Conservation (phyloP, 2,888 invertebrate species). For the Drosophila imparisetae region DNA sequence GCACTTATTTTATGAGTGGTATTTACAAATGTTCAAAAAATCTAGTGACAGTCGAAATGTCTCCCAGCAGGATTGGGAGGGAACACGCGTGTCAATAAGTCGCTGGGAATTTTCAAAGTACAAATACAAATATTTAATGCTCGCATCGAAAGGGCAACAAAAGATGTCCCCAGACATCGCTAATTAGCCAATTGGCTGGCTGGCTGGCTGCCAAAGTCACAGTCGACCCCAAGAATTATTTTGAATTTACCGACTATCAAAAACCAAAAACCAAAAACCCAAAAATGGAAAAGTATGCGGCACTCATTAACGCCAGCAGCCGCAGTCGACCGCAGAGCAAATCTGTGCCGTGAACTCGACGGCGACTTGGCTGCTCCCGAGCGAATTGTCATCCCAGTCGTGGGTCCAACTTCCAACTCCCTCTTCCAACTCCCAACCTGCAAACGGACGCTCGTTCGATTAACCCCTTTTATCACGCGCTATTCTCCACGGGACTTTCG, state of each 20-base stretch:
- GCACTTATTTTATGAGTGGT: not conserved
- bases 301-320: slow-evolving; percentile 52
- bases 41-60: slow-evolving; percentile 46
- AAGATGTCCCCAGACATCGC: slow-evolving; percentile 72
- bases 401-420: slow-evolving; percentile 21
- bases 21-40: not conserved
- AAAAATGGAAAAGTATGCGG: slow-evolving; percentile 13
- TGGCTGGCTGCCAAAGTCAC: slow-evolving; percentile 42
- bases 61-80: slow-evolving; percentile 52
- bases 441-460: slow-evolving; percentile 58
- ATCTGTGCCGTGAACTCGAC: slow-evolving; percentile 38
- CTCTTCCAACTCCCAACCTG: not conserved
- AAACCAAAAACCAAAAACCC: not conserved
- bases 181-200: slow-evolving; percentile 76
- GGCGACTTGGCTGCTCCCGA: slow-evolving; percentile 45
- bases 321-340: slow-evolving; percentile 34
- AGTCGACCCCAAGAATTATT: slow-evolving; percentile 15
- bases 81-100: slow-evolving; percentile 36
- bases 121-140: slow-evolving; percentile 56
- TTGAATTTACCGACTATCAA: slow-evolving; percentile 26
- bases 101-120: slow-evolving; percentile 34
- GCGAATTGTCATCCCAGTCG: slow-evolving; percentile 44
- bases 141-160: slow-evolving; percentile 57
- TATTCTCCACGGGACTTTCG: slow-evolving; percentile 63
- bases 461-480: slow-evolving; percentile 78